Evolutionary conservation across 2,113 vertebrate genomes (phyloP), one percentile per base, ranked within the genome.

Genomic region (Corvus moneduloides): DNA sequence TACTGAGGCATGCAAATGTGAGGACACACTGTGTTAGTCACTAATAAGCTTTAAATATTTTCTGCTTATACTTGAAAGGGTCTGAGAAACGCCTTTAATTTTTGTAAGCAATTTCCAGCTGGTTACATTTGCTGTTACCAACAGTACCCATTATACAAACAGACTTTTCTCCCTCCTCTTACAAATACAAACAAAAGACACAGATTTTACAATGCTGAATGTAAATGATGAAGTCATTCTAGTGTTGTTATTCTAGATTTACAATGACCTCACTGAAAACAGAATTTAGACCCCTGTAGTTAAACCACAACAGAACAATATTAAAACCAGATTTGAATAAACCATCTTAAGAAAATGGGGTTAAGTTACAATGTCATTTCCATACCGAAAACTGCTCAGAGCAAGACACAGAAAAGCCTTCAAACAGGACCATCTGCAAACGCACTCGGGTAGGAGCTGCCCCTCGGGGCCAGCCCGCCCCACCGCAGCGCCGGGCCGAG

Each of bases 1-100:
- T 35, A 72, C 6, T 33, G 55, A 93, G n/a, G 10, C 43, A 86
- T 13, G 44, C 35, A 67, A 94, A 87, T 43, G 33, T 39, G 28
- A 78, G 68, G 66, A 73, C 20, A 56, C 13, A 37, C 51, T 37
- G 52, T 24, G 44, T 84, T 87, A 67, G 67, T 93, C 61, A 73
- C 56, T 52, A 82, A 79, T 32, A 90, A 92, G 39, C 48, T 88
- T 84, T 86, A 90, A 95, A 46, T 94, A 95, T 85, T 93, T 96
- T 90, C 68, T 84, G 32, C 68, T 76, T 86, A 30, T 69, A 82
- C 28, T 22, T 6, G 2, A 85, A 73, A 54, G 46, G 28, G 33
- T 44, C 72, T 78, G 61, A 93, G 81, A 94, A 94, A 90, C 30
- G 71, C 32, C 26, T 78, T 44, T 48, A 61, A 56, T 73, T 94